A percentile compares a stretch with the other conserved stretches of the same genome.
Conservation (phyloP, 2,797 vertebrate species). For the Coluber constrictor region DNA sequence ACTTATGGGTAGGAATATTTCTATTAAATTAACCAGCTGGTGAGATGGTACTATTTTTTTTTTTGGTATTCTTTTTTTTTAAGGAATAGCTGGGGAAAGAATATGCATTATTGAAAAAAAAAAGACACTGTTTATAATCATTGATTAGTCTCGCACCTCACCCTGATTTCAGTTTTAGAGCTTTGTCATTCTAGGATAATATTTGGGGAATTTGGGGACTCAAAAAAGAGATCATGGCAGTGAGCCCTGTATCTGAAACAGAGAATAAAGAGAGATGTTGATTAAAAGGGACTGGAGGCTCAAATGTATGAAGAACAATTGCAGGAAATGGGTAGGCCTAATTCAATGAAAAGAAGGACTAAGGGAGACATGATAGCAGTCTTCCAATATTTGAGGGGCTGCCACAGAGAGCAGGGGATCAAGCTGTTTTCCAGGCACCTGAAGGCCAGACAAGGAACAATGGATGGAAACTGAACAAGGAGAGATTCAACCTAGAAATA, state of each 20-base stretch:
- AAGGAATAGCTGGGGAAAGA: constrained; percentile 42
- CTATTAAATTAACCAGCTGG: constrained; percentile 77
- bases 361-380: neutral
- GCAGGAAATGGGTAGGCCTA: neutral
- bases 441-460: neutral
- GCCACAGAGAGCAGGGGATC: neutral
- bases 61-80: neutral
- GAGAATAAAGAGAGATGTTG: neutral
- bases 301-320: neutral
- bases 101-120: constrained; percentile 68
- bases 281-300: neutral
- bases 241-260: neutral
- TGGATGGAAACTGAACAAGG: neutral
- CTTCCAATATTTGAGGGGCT: neutral
- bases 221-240: neutral
- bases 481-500: neutral
- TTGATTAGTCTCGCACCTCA: neutral
- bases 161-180: neutral
- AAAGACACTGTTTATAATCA: constrained; percentile 42
- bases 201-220: no score
- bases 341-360: neutral
- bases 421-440: neutral
- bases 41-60: constrained; percentile 51
- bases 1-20: constrained; percentile 71
- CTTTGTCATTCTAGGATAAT: neutral